phyloP scores from a whole-genome alignment of 2,888 invertebrate species.

The Masnerella sp. region DNA sequence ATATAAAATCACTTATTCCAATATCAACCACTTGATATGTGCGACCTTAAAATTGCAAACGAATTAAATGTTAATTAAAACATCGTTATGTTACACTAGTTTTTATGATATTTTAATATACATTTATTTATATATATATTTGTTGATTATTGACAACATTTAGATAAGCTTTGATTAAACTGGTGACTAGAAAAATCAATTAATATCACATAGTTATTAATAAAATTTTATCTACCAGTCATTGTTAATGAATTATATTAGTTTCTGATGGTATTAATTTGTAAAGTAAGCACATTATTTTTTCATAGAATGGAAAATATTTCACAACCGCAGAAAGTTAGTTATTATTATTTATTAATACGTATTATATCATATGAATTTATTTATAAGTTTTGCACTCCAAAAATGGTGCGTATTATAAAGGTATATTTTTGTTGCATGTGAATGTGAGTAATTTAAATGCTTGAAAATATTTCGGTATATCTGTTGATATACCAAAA shows the following conservation, averaged over 20 bases:
- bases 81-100: conserved; percentile 2
- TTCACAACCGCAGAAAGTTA: not conserved
- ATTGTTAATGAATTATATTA: conserved; percentile 8
- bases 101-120: conserved; percentile 19
- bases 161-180: conserved; percentile 19
- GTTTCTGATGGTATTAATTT: not conserved
- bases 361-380: not conserved
- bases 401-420: too few species aligned
- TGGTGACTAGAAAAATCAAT: not conserved
- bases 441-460: too few species aligned
- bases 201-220: conserved; percentile 5
- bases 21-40: conserved; percentile 8
- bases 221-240: too few species aligned
- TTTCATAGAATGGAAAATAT: too few species aligned
- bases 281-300: conserved; percentile 5
- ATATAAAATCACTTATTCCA: too few species aligned
- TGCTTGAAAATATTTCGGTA: too few species aligned
- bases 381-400: too few species aligned
- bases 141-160: conserved; percentile 36
- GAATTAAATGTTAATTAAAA: conserved; percentile 30
- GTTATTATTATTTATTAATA: too few species aligned
- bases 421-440: too few species aligned
- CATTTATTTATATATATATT: conserved; percentile 20
- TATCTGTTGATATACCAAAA: too few species aligned
- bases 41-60: conserved; percentile 11